phyloP scores from a whole-genome alignment of 1,140 invertebrate species.

The Bombus consobrinus region DNA sequence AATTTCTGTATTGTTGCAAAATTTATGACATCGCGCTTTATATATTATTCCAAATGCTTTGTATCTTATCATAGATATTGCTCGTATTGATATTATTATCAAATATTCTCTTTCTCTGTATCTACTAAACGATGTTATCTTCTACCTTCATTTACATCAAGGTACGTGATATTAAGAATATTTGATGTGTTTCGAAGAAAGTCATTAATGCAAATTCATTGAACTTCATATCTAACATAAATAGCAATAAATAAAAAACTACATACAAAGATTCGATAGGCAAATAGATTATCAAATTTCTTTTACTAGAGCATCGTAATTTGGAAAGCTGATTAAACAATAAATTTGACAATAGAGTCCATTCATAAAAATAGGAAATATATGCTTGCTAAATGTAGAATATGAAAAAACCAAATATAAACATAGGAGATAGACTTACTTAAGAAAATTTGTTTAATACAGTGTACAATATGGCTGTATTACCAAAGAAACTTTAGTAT shows the following conservation, averaged over 20 bases:
- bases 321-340: neutral
- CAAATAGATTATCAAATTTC: neutral
- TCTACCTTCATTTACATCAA: too few relatives aligned
- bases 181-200: neutral
- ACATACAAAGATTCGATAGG: neutral
- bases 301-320: neutral
- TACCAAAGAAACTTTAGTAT: conserved; percentile 49
- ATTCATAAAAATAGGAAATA: neutral
- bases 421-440: conserved; percentile 18
- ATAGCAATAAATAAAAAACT: conserved; percentile 9
- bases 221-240: neutral
- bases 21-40: too few relatives aligned
- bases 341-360: neutral
- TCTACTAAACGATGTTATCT: neutral
- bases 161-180: neutral
- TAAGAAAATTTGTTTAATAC: conserved; percentile 58
- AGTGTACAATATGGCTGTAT: conserved; percentile 71
- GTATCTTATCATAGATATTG: neutral
- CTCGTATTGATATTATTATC: neutral
- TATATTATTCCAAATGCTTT: neutral
- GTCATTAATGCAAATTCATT: neutral
- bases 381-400: neutral
- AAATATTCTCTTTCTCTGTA: neutral
- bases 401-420: neutral
- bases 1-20: neutral